Base-by-base conservation (phyloP, 2,888 invertebrate species). In the Frankliniella intonsa region DNA sequence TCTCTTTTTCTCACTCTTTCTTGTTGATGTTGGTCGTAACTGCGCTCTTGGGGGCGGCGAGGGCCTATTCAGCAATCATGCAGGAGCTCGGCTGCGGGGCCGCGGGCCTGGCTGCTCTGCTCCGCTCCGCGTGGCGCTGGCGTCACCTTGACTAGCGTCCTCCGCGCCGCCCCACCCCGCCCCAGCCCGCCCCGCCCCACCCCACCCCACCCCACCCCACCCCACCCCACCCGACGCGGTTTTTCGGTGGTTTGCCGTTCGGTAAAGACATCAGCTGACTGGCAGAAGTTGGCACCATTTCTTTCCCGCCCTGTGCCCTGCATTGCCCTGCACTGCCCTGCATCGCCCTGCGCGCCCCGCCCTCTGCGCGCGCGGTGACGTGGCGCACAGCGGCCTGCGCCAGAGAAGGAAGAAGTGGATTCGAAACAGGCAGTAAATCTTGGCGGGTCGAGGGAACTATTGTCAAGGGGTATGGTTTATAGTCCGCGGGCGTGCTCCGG, bases 31-130 rank as follows among this genome's bases (percentile, higher is more conserved):
- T 14, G 8, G 69, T 12, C 22, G 69, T 25, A 25, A 76, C 69
- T 76, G 69, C 69, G 25, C 69, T 25, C 69, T 76, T 76, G 69
- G 69, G 69, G 25, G 25, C 2, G 69, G 10, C 22, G 25, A 22
- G 69, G 69, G 69, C 69, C 69, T 76, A 76, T 76, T 76, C 69
- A 76, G 69, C 69, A 76, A 76, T 76, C 69, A 76, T 76, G 69
- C 69, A 25, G 25, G 69, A 22, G 69, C 55, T 19, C 14, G 55
- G 19, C 55, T 14, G 17, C 14, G n/a, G n/a, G n/a, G n/a, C n/a
- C n/a, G n/a, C n/a, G n/a, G n/a, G n/a, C n/a, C n/a, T n/a, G n/a
- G n/a, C n/a, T n/a, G n/a, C n/a, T n/a, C n/a, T n/a, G n/a, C n/a
- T n/a, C n/a, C n/a, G n/a, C n/a, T n/a, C 22, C 22, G 69, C 69